Percentiles rank a stretch among this genome's conserved stretches.
These are phyloP conservation scores for Scelioninae gen. 2 DNA, from an alignment of 2,888 invertebrate genomes.

Conservation along the genomic window DNA sequence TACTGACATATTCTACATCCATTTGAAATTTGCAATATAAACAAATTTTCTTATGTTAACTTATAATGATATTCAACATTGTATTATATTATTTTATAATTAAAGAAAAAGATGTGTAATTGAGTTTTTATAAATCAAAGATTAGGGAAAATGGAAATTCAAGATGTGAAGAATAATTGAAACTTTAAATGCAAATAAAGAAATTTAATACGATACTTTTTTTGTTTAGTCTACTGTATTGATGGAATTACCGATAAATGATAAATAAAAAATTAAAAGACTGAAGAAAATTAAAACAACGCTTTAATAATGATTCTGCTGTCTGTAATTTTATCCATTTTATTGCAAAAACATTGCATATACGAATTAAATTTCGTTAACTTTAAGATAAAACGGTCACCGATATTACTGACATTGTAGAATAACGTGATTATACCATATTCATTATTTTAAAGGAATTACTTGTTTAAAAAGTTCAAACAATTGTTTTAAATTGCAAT, in stretches of 20 bases:
- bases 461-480: not conserved
- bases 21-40: too few relatives aligned
- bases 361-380: slow-evolving; percentile 1
- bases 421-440: not conserved
- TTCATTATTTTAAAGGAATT: too few relatives aligned
- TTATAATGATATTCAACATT: too few relatives aligned
- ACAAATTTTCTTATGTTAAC: too few relatives aligned
- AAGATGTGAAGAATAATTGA: slow-evolving; percentile 3
- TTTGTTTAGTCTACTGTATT: not conserved
- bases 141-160: not conserved
- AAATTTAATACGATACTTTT: not conserved
- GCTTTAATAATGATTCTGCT: not conserved
- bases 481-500: not conserved
- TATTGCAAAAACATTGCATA: not conserved
- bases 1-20: too few relatives aligned
- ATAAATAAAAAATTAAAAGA: not conserved
- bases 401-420: not conserved
- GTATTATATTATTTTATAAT: too few relatives aligned
- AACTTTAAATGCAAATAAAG: slow-evolving; percentile 9
- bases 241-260: not conserved
- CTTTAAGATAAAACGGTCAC: not conserved
- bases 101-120: too few relatives aligned
- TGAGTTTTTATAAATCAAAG: not conserved
- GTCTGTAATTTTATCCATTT: not conserved
- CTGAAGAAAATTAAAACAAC: not conserved